Evolutionary conservation across 2,888 invertebrate species (phyloP).

Genomic region (Drosophila suboccidentalis): DNA sequence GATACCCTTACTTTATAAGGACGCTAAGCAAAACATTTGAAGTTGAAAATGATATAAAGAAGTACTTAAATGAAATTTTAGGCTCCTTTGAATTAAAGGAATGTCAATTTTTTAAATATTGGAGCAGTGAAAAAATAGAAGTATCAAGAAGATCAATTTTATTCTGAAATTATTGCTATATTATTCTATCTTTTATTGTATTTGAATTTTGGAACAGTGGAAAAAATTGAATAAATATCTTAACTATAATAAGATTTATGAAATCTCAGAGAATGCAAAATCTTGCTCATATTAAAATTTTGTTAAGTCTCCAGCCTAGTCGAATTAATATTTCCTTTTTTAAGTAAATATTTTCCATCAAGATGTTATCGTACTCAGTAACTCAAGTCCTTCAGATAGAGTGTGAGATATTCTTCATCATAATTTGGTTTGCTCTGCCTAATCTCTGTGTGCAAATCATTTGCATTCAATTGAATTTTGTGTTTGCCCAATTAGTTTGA

Average conservation of each 20-base stretch:
- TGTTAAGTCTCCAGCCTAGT: too few species aligned
- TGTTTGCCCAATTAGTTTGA: slow-evolving; percentile 61
- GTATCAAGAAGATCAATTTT: too few species aligned
- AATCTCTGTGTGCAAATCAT: slow-evolving; percentile 74
- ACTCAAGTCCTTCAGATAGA: not conserved
- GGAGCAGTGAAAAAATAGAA: too few species aligned
- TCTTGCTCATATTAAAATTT: not conserved
- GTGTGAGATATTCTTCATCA: slow-evolving; percentile 2
- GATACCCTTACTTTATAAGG: not conserved
- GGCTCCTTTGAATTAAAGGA: not conserved
- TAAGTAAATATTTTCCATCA: not conserved
- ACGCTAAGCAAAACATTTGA: not conserved
- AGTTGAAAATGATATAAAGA: not conserved
- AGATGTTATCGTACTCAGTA: not conserved
- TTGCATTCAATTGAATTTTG: slow-evolving; percentile 62
- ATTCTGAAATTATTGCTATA: too few species aligned
- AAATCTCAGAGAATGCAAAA: too few species aligned
- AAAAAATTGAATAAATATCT: not conserved
- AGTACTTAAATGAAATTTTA: not conserved
- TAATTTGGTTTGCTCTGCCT: not conserved
- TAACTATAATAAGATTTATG: too few species aligned
- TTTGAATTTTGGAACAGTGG: not conserved
- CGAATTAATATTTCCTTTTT: not conserved
- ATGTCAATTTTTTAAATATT: too few species aligned
- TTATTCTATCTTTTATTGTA: too few species aligned